Conservation (phyloP, 92 coral and sea anemone species). For the Ricordea florida region DNA sequence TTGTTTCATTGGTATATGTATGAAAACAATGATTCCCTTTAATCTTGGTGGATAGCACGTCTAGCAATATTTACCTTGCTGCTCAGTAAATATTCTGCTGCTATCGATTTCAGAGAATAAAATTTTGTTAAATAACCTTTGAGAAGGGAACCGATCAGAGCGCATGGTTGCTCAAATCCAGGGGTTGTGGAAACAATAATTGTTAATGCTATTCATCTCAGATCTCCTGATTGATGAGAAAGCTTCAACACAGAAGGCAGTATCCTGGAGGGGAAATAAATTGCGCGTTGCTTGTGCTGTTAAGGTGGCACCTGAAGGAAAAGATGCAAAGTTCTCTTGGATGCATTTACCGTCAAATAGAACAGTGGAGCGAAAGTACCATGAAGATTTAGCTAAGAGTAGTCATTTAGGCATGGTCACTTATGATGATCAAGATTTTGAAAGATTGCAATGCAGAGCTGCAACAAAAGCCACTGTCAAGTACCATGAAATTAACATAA, state of each 20-base stretch:
- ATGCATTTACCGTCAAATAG: constrained; percentile 41
- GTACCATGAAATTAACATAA: constrained; percentile 38
- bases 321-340: constrained; percentile 53
- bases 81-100: too few relatives aligned
- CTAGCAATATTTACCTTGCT: too few relatives aligned
- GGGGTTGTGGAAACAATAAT: too few relatives aligned
- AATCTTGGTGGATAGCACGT: too few relatives aligned
- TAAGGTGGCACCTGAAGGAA: constrained; percentile 12
- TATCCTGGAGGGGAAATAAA: constrained; percentile 52
- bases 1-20: too few relatives aligned
- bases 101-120: too few relatives aligned
- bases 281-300: constrained; percentile 46
- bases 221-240: constrained; percentile 59
- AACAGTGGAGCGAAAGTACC: constrained; percentile 37
- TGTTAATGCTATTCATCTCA: background rate
- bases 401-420: constrained; percentile 50
- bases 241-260: constrained; percentile 2
- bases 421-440: constrained; percentile 28
- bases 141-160: too few relatives aligned
- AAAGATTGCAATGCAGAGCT: constrained; percentile 58
- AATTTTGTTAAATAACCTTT: too few relatives aligned
- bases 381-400: constrained; percentile 48
- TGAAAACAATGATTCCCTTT: too few relatives aligned
- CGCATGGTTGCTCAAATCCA: too few relatives aligned
- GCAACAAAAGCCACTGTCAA: constrained; percentile 48